A percentile compares a stretch with the other conserved stretches of the same genome.
Conservation (phyloP, 2,113 vertebrate genomes). For the Oryzias curvinotus region DNA sequence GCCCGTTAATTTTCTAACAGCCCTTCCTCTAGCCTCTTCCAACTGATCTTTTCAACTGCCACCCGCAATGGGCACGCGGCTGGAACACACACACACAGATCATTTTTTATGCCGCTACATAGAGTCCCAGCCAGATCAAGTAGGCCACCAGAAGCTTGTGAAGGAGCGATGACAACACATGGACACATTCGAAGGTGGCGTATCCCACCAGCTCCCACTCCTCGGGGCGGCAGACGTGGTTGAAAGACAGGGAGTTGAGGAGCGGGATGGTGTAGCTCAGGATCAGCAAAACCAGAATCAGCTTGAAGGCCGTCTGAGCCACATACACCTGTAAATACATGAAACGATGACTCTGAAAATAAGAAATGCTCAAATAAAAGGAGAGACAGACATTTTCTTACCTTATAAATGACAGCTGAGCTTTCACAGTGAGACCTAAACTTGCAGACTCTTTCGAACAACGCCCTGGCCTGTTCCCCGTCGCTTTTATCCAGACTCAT, state of each 20-base stretch:
- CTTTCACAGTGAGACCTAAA: constrained; percentile 80
- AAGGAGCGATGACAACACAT: constrained; percentile 79
- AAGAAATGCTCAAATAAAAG: neutral
- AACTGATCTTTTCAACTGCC: too few species aligned
- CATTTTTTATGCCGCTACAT: too few species aligned
- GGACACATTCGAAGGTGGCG: constrained; percentile 77
- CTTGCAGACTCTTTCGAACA: constrained; percentile 82
- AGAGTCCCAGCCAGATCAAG: constrained; percentile 70
- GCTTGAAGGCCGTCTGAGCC: constrained; percentile 78
- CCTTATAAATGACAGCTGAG: constrained; percentile 79
- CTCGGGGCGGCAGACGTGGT: constrained; percentile 70
- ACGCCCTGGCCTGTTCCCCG: constrained; percentile 78
- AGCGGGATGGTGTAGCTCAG: constrained; percentile 77
- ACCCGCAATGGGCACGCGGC: too few species aligned
- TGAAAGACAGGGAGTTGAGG: constrained; percentile 76
- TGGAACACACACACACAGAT: too few species aligned
- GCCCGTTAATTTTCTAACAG: too few species aligned
- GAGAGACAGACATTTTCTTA: constrained; percentile 23
- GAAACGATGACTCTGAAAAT: neutral
- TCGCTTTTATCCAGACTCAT: constrained; percentile 79
- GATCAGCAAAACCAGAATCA: constrained; percentile 72
- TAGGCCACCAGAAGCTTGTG: constrained; percentile 78
- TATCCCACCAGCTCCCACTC: constrained; percentile 73
- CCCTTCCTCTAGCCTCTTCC: too few species aligned
- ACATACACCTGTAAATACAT: constrained; percentile 74